Evolutionary conservation across 2,113 vertebrate genomes (phyloP).

Genomic region (Siniperca knerii): DNA sequence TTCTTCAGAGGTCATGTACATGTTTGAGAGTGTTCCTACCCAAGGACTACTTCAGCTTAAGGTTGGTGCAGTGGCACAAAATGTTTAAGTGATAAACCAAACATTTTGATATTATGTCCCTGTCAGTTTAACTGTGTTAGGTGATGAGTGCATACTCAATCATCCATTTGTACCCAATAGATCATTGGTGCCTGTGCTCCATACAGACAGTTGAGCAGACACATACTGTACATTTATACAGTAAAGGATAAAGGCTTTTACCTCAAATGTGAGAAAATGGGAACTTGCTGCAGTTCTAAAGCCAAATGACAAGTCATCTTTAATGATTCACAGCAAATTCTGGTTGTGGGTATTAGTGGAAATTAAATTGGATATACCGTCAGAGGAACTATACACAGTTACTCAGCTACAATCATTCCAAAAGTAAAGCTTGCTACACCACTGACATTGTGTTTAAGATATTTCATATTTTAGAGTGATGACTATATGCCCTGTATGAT

Average conservation of each 20-base stretch:
- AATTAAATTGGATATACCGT: too few relatives aligned
- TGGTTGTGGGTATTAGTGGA: too few relatives aligned
- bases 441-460: too few relatives aligned
- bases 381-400: too few relatives aligned
- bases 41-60: constrained; percentile 93
- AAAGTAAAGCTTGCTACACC: too few relatives aligned
- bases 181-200: neutral
- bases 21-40: constrained; percentile 91
- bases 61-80: constrained; percentile 80
- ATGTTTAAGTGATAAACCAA: neutral
- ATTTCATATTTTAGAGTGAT: too few relatives aligned
- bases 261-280: neutral
- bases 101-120: neutral
- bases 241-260: neutral
- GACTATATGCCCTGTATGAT: too few relatives aligned
- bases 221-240: too few relatives aligned
- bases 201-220: too few relatives aligned
- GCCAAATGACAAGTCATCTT: neutral
- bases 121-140: neutral
- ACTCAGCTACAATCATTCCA: too few relatives aligned
- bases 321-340: neutral
- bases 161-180: neutral
- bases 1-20: constrained; percentile 86
- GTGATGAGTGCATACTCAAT: neutral
- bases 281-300: neutral